phyloP scores from a whole-genome alignment of 2,797 vertebrate genomes.

The Megaceryle alcyon region DNA sequence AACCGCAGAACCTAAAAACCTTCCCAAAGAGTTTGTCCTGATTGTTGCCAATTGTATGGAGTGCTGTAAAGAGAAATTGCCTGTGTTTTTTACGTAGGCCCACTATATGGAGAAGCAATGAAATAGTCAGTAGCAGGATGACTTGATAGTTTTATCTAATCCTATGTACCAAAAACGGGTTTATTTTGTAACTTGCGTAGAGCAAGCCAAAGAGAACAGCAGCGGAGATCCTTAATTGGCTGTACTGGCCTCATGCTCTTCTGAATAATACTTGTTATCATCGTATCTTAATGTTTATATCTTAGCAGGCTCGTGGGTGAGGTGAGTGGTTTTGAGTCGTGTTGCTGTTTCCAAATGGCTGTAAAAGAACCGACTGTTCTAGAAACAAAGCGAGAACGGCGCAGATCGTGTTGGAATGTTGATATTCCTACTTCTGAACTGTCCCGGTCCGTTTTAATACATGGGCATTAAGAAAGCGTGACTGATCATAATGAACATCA shows the following conservation, averaged over 20 bases:
- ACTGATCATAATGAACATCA: not conserved
- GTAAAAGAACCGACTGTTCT: not conserved
- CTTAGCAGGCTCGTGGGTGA: not conserved
- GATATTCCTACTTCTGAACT: not conserved
- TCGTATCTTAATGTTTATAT: not conserved
- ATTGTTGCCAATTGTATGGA: not conserved
- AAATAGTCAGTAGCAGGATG: not conserved
- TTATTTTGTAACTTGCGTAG: not conserved
- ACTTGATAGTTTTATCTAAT: not conserved
- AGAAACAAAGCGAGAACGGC: not conserved
- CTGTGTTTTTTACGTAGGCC: not conserved
- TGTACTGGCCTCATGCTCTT: not conserved
- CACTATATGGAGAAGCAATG: not conserved
- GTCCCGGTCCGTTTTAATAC: not conserved
- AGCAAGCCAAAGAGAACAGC: not conserved
- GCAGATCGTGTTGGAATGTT: rapidly evolving
- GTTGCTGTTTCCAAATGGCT: not conserved
- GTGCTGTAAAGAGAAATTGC: not conserved
- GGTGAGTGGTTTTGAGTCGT: not conserved
- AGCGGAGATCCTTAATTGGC: not conserved
- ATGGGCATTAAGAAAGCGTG: not conserved
- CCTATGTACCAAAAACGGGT: not conserved
- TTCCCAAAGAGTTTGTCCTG: not conserved
- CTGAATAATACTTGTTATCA: too few relatives aligned
- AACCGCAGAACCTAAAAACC: not conserved